phyloP scores from a whole-genome alignment of 2,888 invertebrate species.

The Habroteleia sp. region DNA sequence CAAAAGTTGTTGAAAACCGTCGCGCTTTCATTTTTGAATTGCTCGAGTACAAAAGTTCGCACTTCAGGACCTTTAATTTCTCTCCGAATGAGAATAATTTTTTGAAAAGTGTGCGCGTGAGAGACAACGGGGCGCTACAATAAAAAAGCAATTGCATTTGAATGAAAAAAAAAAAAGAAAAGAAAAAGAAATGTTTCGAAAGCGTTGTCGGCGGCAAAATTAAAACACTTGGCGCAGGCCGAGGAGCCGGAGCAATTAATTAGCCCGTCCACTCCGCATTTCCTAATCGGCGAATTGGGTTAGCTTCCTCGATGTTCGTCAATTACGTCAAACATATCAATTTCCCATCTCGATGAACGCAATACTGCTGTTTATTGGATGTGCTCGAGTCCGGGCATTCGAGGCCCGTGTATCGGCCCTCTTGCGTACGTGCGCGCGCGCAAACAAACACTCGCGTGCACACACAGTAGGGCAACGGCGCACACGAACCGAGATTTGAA shows the following conservation, averaged over 20 bases:
- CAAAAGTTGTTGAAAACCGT: too few species aligned
- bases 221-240: slow-evolving; percentile 26
- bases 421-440: not conserved
- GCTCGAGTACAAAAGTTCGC: too few species aligned
- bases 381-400: slow-evolving; percentile 24
- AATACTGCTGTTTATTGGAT: slow-evolving; percentile 46
- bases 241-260: slow-evolving; percentile 42
- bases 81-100: too few species aligned
- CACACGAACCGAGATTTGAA: slow-evolving; percentile 5
- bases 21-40: too few species aligned
- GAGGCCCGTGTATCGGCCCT: slow-evolving; percentile 21
- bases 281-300: slow-evolving; percentile 52
- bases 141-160: too few species aligned
- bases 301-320: slow-evolving; percentile 59
- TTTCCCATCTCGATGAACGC: slow-evolving; percentile 40
- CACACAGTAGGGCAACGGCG: not conserved
- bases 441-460: not conserved
- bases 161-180: not conserved
- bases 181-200: slow-evolving; percentile 1
- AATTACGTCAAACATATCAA: slow-evolving; percentile 59
- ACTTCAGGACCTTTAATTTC: too few species aligned
- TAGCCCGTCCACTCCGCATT: slow-evolving; percentile 40
- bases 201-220: slow-evolving; percentile 13
- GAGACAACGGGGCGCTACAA: too few species aligned
- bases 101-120: too few species aligned